Conservation (phyloP, 1,140 invertebrate genomes). For the Odontomachus brunneus region DNA sequence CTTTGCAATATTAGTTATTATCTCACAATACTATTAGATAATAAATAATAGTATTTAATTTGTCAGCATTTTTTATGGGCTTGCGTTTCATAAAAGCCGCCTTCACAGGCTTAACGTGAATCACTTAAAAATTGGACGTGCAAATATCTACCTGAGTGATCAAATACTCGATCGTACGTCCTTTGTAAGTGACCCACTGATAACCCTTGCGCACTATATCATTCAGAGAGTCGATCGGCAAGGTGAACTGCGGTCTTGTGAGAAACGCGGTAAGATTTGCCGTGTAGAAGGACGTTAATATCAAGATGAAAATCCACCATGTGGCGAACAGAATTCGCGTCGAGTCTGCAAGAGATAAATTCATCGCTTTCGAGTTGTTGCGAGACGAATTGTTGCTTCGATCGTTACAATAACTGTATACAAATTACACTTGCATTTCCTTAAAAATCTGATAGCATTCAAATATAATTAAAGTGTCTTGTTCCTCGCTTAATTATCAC, state of each 20-base stretch:
- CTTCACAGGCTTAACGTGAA: neutral
- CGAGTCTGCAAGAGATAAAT: conserved; percentile 87
- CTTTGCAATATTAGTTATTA: no score
- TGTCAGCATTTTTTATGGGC: no score
- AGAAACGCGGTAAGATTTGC: conserved; percentile 96
- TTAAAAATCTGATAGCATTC: no score
- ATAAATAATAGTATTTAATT: no score
- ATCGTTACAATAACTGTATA: neutral
- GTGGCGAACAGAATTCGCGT: conserved; percentile 93
- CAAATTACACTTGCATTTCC: neutral
- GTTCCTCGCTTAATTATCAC: no score
- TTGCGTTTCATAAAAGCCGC: no score
- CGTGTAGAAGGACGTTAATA: conserved; percentile 96
- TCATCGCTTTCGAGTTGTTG: neutral
- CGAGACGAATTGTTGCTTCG: neutral
- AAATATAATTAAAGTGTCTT: no score
- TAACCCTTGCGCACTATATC: conserved; percentile 89
- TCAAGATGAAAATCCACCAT: conserved; percentile 96
- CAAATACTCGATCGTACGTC: conserved; percentile 88
- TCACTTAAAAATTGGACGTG: neutral
- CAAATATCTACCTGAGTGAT: conserved; percentile 87
- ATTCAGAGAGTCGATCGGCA: conserved; percentile 89
- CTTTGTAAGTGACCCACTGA: conserved; percentile 89
- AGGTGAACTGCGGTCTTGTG: conserved; percentile 92
- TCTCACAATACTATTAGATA: no score